Evolutionary conservation across 2,797 vertebrate genomes (phyloP).

Genomic region (Perdix hodgsoniae): DNA sequence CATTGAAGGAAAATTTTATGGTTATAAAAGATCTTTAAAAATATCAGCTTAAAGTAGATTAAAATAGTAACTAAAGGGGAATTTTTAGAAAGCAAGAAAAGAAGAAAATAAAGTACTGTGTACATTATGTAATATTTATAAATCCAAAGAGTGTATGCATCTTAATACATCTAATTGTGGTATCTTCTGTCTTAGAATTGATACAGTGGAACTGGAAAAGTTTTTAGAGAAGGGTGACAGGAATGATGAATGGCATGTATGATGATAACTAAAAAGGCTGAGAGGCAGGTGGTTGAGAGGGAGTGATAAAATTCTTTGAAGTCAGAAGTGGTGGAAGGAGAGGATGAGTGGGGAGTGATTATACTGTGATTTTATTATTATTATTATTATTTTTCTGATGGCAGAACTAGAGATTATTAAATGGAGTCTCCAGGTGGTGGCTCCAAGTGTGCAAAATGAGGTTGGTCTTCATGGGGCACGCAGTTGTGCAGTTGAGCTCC

Average conservation of each 20-base stretch:
- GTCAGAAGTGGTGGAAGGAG: background rate
- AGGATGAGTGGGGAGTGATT: too few species aligned
- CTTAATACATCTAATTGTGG: background rate
- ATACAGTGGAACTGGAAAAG: background rate
- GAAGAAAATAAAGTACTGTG: background rate
- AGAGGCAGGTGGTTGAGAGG: constrained; percentile 21
- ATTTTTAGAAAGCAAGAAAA: background rate
- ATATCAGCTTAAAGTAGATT: background rate
- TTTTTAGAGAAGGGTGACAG: background rate
- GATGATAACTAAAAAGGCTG: background rate
- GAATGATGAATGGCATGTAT: background rate
- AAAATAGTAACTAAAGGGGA: background rate
- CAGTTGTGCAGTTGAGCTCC: background rate
- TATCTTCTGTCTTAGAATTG: background rate
- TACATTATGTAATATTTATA: background rate
- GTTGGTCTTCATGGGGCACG: background rate
- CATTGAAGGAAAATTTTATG: background rate
- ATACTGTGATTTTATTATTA: background rate
- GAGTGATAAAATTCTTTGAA: constrained; percentile 38
- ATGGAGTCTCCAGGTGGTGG: background rate
- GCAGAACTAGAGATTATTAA: constrained; percentile 5
- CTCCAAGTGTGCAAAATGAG: background rate
- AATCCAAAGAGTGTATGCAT: background rate
- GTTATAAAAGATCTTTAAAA: background rate
- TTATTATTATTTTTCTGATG: background rate